Evolutionary conservation across 2,113 vertebrate species (phyloP), one percentile per base, ranked within the genome.

Genomic region (Cottus gobio): DNA sequence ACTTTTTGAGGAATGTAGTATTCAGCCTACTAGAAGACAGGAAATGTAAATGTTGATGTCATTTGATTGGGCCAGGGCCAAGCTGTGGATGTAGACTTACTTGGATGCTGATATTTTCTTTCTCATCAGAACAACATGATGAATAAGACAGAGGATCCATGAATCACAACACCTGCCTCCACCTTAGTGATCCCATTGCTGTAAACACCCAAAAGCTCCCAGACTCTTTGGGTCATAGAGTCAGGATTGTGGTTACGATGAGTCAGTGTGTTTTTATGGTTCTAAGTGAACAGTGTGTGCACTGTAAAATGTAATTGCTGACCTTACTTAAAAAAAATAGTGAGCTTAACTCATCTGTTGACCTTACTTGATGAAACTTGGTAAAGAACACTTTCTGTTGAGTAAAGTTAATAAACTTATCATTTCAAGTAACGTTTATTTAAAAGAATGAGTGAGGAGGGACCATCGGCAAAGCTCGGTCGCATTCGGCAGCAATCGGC

Each of bases 141-240:
- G 78, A 30, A 66, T 65, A 69, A 48, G 64, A 22, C 69, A 76
- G 60, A 56, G 28, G 48, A 74, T 69, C 50, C 2, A 42, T 85
- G 77, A 83, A 66, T 90, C 77, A 85, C 69, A 71, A 67, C 78
- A 80, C 82, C 79, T 80, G 64, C 79, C 68, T 77, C 64, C 52
- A 54, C 67, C 50, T 62, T 30, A 66, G 42, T 79, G 77, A 78
- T 75, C 67, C 31, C 34, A n/a, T 68, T 36, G 34, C 39, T 82
- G 39, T 75, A 61, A 64, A 71, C 61, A 80, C 16, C 46, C 28
- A 54, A 79, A 72, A 31, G 36, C 75, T 82, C 50, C 69, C 76
- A 78, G 77, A 80, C 72, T 85, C 79, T 81, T 68, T 71, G 56
- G 77, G 79, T 83, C 67, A 77, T 44, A 67, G 69, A 73, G 80